A percentile compares a stretch with the other conserved stretches of the same genome.
Evolutionary conservation across 2,113 vertebrate species (phyloP).

Genomic region (Eurypyga helias): DNA sequence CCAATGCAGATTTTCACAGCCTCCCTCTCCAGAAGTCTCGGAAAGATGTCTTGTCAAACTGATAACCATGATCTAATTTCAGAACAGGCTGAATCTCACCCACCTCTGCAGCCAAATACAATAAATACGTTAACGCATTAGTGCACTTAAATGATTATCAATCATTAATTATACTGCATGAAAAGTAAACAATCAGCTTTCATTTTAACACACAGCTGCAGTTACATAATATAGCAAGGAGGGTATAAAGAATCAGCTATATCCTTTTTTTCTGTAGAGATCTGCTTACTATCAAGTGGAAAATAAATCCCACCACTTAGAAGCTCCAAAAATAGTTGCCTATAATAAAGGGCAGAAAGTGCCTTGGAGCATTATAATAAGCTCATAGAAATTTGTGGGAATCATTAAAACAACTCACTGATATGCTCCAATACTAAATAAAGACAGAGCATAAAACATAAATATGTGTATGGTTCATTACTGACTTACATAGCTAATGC

Average conservation of each 20-base stretch:
- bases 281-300: not conserved
- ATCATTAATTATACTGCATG: not conserved
- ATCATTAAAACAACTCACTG: conserved; percentile 14
- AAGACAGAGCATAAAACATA: not conserved
- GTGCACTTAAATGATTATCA: not conserved
- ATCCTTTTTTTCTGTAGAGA: not conserved
- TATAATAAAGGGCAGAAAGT: not conserved
- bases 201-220: not conserved
- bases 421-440: not conserved
- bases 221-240: not conserved
- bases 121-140: not conserved
- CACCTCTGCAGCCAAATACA: conserved; percentile 2
- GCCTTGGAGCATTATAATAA: not conserved
- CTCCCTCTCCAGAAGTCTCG: not conserved
- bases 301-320: not conserved
- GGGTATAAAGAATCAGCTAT: not conserved
- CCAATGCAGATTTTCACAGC: not conserved
- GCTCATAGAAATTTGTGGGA: not conserved
- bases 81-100: not conserved
- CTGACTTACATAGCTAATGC: not conserved
- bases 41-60: not conserved
- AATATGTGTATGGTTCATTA: not conserved
- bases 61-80: not conserved
- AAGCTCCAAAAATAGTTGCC: not conserved
- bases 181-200: not conserved